Percentiles rank a stretch among this genome's conserved stretches.
phyloP scores from a whole-genome alignment of 2,797 vertebrate genomes.

The Siniperca obscura region DNA sequence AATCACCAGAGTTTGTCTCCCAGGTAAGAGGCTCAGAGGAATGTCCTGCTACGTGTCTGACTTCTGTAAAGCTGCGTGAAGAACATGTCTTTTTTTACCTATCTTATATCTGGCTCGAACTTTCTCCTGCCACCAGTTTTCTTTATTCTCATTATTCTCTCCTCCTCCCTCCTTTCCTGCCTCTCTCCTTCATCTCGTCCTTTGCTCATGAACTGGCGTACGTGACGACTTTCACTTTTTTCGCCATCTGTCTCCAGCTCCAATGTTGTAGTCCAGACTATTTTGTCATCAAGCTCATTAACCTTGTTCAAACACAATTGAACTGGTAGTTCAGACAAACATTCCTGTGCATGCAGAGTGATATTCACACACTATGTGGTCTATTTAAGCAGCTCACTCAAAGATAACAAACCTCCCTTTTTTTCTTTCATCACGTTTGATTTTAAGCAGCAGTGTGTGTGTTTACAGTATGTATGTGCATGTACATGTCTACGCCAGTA shows the following conservation, averaged over 20 bases:
- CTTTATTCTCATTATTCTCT: constrained; percentile 9
- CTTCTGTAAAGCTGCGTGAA: constrained; percentile 3
- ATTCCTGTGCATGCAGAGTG: constrained; percentile 26
- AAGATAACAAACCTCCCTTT: constrained; percentile 37
- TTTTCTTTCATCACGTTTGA: constrained; percentile 43
- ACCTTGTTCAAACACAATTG: constrained; percentile 59
- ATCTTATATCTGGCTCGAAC: constrained; percentile 19
- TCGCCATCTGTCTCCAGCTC: constrained; percentile 44
- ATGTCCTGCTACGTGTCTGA: constrained; percentile 10
- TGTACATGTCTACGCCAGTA: background rate
- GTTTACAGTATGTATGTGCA: background rate
- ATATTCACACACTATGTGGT: constrained; percentile 23
- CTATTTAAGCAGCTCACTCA: constrained; percentile 29
- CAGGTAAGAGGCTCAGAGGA: constrained; percentile 73
- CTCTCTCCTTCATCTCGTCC: constrained; percentile 21
- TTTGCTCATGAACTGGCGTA: constrained; percentile 47
- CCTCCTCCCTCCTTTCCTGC: background rate
- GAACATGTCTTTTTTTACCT: background rate
- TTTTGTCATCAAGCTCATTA: constrained; percentile 76
- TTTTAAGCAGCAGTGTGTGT: constrained; percentile 33
- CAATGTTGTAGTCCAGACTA: constrained; percentile 37
- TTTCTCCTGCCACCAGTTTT: constrained; percentile 6
- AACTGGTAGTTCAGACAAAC: constrained; percentile 28
- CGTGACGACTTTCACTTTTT: constrained; percentile 67
- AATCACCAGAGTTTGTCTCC: constrained; percentile 83